Evolutionary conservation across 2,113 vertebrate species (phyloP).

Genomic region (Vidua chalybeata): DNA sequence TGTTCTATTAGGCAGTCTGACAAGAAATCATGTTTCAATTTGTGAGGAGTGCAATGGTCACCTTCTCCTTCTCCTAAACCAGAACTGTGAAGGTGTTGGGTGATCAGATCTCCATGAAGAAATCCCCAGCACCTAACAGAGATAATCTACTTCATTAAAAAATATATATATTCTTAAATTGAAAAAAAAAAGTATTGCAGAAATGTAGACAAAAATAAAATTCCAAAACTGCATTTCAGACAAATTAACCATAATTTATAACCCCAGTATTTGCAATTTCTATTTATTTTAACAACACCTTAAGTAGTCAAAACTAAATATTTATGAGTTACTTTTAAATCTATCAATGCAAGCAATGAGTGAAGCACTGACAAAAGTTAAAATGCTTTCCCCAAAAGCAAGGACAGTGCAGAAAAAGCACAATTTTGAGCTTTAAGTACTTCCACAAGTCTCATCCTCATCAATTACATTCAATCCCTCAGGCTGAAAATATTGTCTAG

Average conservation of each 20-base stretch:
- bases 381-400: not conserved
- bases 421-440: not conserved
- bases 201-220: not conserved
- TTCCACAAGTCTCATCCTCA: not conserved
- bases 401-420: not conserved
- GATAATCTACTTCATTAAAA: not conserved
- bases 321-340: not conserved
- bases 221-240: not conserved
- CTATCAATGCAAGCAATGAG: not conserved
- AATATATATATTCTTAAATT: not conserved
- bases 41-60: not conserved
- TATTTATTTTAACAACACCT: not conserved
- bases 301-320: accelerated
- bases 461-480: not conserved
- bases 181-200: not conserved
- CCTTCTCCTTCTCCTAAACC: not conserved
- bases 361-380: not conserved
- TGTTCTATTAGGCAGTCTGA: not conserved
- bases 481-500: not conserved
- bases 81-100: not conserved
- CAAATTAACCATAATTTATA: not conserved
- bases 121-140: not conserved
- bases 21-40: not conserved
- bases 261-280: not conserved
- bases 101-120: not conserved